phyloP scores from a whole-genome alignment of 1,140 invertebrate genomes.

The Cyclargus thomasi region DNA sequence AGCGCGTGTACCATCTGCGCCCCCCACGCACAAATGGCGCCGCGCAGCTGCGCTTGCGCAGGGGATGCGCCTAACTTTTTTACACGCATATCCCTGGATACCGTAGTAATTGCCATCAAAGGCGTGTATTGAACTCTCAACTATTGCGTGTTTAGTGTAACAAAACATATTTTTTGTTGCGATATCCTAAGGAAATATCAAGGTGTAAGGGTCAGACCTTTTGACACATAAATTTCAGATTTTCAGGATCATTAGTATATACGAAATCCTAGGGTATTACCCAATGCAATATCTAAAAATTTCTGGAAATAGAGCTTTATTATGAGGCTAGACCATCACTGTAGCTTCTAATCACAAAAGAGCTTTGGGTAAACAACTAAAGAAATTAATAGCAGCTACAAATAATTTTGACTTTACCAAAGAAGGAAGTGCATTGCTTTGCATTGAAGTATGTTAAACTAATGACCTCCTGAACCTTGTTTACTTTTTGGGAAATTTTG shows the following conservation, averaged over 20 bases:
- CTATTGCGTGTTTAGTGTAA: conserved; percentile 4
- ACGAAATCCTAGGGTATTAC: not conserved
- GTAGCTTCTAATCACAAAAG: too few relatives aligned
- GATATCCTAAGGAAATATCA: not conserved
- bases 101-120: conserved; percentile 21
- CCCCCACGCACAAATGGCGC: conserved; percentile 56
- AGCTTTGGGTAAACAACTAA: too few relatives aligned
- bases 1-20: conserved; percentile 60
- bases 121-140: conserved; percentile 19
- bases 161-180: not conserved
- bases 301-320: too few relatives aligned
- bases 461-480: too few relatives aligned
- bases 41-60: conserved; percentile 48
- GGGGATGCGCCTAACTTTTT: conserved; percentile 17
- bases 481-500: too few relatives aligned
- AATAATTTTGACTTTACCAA: too few relatives aligned
- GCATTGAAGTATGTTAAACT: too few relatives aligned
- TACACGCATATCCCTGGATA: conserved; percentile 16
- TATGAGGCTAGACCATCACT: too few relatives aligned
- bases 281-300: too few relatives aligned
- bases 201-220: not conserved
- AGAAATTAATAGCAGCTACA: too few relatives aligned
- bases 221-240: not conserved
- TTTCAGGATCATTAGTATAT: not conserved
- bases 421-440: too few relatives aligned